These are phyloP conservation scores for Acanthacorydalis orientalis DNA, from an alignment of 2,888 invertebrate species.

Conservation along the genomic window DNA sequence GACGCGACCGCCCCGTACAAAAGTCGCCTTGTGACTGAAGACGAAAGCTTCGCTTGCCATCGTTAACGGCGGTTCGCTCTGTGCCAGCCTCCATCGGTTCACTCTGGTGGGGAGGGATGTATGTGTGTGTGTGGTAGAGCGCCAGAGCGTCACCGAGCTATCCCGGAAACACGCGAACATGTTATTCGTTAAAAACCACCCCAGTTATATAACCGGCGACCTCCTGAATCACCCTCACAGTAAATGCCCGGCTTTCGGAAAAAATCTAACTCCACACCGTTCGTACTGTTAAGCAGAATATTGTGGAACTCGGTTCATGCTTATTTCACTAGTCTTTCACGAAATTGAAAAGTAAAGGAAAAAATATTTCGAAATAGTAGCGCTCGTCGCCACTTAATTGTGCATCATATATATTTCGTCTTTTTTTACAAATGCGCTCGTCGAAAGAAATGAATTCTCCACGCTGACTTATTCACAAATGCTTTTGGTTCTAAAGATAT, in stretches of 20 bases:
- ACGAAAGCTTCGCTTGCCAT: slow-evolving; percentile 1
- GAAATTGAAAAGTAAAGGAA: too few relatives aligned
- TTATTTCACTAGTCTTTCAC: too few relatives aligned
- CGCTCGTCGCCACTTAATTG: too few relatives aligned
- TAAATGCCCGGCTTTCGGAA: background rate
- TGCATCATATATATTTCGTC: too few relatives aligned
- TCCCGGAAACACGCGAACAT: slow-evolving; percentile 1
- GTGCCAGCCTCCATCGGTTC: background rate
- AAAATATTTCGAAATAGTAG: too few relatives aligned
- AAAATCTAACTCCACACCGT: too few relatives aligned
- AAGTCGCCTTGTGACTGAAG: background rate
- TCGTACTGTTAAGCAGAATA: too few relatives aligned
- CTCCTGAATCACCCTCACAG: background rate
- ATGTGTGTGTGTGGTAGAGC: background rate
- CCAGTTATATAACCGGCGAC: background rate
- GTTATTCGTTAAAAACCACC: slow-evolving; percentile 2
- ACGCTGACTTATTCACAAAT: slow-evolving; percentile 1
- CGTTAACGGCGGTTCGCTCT: too few relatives aligned
- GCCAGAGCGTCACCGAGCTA: background rate
- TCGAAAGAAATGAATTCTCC: background rate
- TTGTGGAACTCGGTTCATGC: too few relatives aligned
- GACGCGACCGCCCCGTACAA: background rate
- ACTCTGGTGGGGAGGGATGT: background rate
- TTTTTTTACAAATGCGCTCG: too few relatives aligned
- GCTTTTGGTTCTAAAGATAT: slow-evolving; percentile 7